phyloP scores from a whole-genome alignment of 1,140 invertebrate genomes.

The Leptinotarsa texana region DNA sequence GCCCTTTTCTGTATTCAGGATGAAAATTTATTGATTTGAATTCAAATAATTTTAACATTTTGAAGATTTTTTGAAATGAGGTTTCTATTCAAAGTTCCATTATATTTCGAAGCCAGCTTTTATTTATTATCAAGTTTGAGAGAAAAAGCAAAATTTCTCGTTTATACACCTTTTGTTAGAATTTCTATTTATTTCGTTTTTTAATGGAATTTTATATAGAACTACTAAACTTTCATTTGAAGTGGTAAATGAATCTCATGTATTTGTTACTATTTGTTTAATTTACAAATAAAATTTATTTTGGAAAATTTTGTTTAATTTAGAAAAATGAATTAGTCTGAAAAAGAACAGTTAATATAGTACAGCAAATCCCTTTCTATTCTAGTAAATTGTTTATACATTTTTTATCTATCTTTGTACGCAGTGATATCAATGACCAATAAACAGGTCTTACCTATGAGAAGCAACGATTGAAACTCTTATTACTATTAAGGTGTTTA shows the following conservation, averaged over 20 bases:
- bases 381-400: too few species aligned
- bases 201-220: not conserved
- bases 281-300: conserved; percentile 9
- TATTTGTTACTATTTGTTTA: conserved; percentile 1
- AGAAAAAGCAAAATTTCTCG: not conserved
- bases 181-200: not conserved
- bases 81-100: not conserved
- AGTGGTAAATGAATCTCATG: conserved; percentile 2
- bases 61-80: not conserved
- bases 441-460: too few species aligned
- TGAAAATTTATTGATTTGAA: too few species aligned
- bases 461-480: too few species aligned
- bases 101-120: not conserved
- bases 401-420: too few species aligned
- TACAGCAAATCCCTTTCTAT: too few species aligned
- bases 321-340: not conserved
- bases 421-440: too few species aligned
- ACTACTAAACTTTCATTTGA: not conserved
- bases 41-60: not conserved
- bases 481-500: too few species aligned
- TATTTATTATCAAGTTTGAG: not conserved
- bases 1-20: too few species aligned
- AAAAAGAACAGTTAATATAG: too few species aligned
- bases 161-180: conserved; percentile 4
- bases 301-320: not conserved